phyloP scores from a whole-genome alignment of 2,888 invertebrate genomes.

The Spisula subtruncata region DNA sequence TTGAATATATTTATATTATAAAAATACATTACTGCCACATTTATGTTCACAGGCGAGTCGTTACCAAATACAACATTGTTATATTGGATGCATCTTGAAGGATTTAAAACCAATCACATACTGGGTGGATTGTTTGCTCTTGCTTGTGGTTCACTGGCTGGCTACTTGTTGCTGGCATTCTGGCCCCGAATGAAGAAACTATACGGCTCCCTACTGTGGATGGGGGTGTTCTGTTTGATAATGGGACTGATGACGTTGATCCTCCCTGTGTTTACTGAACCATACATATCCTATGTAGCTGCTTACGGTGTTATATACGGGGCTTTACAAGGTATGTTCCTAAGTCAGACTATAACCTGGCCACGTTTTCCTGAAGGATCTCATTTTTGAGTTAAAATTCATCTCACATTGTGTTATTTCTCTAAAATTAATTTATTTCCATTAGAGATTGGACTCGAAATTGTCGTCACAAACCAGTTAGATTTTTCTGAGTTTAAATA shows the following conservation, averaged over 20 bases:
- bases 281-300: slow-evolving; percentile 57
- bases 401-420: too few species aligned
- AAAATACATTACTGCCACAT: neutral
- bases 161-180: slow-evolving; percentile 67
- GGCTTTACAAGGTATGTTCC: slow-evolving; percentile 41
- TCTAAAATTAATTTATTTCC: too few species aligned
- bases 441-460: too few species aligned
- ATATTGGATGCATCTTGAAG: slow-evolving; percentile 48
- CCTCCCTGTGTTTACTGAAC: slow-evolving; percentile 51
- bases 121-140: slow-evolving; percentile 58
- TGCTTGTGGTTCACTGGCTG: slow-evolving; percentile 59
- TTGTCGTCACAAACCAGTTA: too few species aligned
- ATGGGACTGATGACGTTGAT: slow-evolving; percentile 63
- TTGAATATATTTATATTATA: too few species aligned
- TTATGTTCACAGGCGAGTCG: slow-evolving; percentile 52
- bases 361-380: too few species aligned
- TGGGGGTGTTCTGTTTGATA: slow-evolving; percentile 55
- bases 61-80: slow-evolving; percentile 54
- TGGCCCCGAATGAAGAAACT: slow-evolving; percentile 69
- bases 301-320: slow-evolving; percentile 53
- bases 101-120: slow-evolving; percentile 53
- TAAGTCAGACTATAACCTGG: too few species aligned
- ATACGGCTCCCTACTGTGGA: slow-evolving; percentile 59
- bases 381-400: too few species aligned
- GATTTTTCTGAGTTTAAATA: too few species aligned